These are phyloP conservation scores for Chinchilla lanigera DNA, from an alignment of 2,113 vertebrate genomes.

Conservation along the genomic window DNA sequence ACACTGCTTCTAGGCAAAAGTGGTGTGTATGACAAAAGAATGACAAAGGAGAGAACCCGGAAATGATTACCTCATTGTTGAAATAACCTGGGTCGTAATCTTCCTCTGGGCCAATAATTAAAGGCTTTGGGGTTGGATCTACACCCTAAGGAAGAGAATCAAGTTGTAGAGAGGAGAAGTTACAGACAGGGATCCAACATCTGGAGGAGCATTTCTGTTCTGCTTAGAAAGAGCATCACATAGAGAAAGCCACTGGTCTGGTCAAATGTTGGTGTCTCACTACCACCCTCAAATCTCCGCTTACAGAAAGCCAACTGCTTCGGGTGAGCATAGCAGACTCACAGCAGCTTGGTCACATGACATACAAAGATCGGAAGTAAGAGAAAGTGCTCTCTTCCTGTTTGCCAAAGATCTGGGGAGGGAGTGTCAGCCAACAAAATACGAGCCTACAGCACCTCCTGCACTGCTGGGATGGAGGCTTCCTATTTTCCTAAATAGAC, in stretches of 20 bases:
- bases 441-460: background rate
- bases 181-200: fast-evolving
- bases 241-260: background rate
- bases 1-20: background rate
- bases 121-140: conserved; percentile 81
- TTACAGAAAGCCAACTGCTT: conserved; percentile 39
- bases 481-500: background rate
- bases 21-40: background rate
- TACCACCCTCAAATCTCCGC: background rate
- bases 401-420: conserved; percentile 59
- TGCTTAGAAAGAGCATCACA: background rate
- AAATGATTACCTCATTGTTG: conserved; percentile 84
- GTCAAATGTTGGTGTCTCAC: background rate
- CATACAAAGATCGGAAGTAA: conserved; percentile 48
- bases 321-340: background rate
- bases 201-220: background rate
- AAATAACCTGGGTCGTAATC: conserved; percentile 91
- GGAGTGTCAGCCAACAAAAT: background rate
- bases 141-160: conserved; percentile 68
- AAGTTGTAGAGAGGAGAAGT: background rate
- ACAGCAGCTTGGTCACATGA: conserved; percentile 30
- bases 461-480: background rate
- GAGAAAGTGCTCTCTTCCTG: conserved; percentile 60
- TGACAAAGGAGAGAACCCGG: conserved; percentile 43
- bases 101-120: conserved; percentile 96